Conservation (phyloP, 37 sponge, comb jelly and placozoan species). For the Axinella damicornis region DNA sequence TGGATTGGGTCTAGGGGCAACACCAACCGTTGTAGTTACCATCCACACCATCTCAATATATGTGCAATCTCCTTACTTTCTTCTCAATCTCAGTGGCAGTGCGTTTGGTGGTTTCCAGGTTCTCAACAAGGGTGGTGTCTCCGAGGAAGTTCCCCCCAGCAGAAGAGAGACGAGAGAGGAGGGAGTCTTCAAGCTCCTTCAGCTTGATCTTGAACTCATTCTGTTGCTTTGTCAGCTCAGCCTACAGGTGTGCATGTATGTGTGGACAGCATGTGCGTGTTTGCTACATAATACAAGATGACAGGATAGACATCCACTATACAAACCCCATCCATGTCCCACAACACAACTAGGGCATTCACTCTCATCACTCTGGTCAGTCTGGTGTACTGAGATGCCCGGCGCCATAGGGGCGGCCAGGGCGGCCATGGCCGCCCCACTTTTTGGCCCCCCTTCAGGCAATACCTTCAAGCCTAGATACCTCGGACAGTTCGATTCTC, state of each 20-base stretch:
- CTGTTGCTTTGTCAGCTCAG: slow-evolving; percentile 93
- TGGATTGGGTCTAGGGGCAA: too few species aligned
- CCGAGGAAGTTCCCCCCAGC: slow-evolving; percentile 98
- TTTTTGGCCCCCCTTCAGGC: too few species aligned
- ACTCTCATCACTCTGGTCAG: too few species aligned
- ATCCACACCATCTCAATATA: too few species aligned
- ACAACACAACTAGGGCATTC: too few species aligned
- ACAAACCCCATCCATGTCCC: too few species aligned
- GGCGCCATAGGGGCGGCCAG: too few species aligned
- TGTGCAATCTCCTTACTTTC: slow-evolving; percentile 38
- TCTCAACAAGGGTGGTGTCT: slow-evolving; percentile 97
- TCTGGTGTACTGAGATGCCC: too few species aligned
- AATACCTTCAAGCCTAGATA: too few species aligned
- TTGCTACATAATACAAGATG: neutral
- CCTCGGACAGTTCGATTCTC: too few species aligned
- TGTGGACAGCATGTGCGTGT: neutral
- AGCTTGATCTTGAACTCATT: slow-evolving; percentile 99
- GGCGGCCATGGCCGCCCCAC: too few species aligned
- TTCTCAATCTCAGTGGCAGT: slow-evolving; percentile 94
- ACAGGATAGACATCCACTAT: neutral
- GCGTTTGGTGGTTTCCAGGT: slow-evolving; percentile 96
- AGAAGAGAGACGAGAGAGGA: slow-evolving; percentile 94
- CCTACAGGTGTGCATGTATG: neutral
- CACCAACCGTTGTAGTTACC: too few species aligned
- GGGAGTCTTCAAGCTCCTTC: slow-evolving; percentile 95